phyloP scores from a whole-genome alignment of 2,113 vertebrate genomes.

The Setophaga petechia region DNA sequence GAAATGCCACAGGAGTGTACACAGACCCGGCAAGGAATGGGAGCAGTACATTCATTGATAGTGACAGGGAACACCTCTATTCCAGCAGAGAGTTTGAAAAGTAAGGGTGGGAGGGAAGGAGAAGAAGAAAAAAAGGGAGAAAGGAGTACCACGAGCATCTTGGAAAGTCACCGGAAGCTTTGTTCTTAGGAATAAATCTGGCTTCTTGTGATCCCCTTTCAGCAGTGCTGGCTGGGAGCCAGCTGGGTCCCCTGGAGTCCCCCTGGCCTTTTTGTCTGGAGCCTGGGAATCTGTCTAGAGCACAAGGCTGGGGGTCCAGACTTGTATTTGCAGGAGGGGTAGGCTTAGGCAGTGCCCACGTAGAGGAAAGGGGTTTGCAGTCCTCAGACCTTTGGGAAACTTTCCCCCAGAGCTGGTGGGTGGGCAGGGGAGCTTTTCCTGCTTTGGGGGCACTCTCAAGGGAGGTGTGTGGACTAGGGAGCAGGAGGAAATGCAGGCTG shows the following conservation, averaged over 20 bases:
- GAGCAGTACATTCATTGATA: not conserved
- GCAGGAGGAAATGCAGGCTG: not conserved
- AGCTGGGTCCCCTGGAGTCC: not conserved
- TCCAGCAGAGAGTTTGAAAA: not conserved
- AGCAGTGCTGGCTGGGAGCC: constrained; percentile 33
- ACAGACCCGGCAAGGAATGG: not conserved
- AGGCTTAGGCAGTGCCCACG: not conserved
- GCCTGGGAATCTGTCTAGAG: constrained; percentile 59
- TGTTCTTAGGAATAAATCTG: constrained; percentile 40
- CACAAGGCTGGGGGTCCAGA: not conserved
- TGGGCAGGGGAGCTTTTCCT: not conserved
- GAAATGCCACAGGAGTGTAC: not conserved
- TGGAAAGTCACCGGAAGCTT: constrained; percentile 35
- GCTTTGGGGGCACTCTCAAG: accelerated
- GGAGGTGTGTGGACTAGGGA: not conserved
- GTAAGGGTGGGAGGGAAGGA: not conserved
- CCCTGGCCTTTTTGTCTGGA: constrained; percentile 38
- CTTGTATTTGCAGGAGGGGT: not conserved
- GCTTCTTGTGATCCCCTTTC: constrained; percentile 41
- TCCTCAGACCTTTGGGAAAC: not conserved
- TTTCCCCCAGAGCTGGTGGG: not conserved
- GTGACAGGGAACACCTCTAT: not conserved
- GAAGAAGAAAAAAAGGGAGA: not conserved
- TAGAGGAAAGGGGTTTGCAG: not conserved
- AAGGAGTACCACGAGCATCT: not conserved